Evolutionary conservation across 1,140 invertebrate genomes (phyloP).

Genomic region (Pseudoatta argentina): DNA sequence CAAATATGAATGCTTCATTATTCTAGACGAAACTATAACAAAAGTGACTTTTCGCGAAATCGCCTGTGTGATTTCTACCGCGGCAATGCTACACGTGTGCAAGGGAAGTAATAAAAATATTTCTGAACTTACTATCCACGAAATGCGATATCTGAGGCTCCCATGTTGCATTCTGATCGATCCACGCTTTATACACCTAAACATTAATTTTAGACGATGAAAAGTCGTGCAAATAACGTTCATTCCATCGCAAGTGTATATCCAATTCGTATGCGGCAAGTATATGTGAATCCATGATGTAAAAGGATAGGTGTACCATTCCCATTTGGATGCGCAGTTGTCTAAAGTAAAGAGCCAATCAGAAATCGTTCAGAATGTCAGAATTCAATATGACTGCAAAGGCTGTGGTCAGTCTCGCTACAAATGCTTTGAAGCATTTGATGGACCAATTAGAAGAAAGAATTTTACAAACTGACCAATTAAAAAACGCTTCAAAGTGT

Average conservation of each 20-base stretch:
- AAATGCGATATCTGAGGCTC: constrained; percentile 26
- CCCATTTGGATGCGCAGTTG: too few species aligned
- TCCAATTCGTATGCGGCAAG: too few species aligned
- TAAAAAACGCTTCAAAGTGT: too few species aligned
- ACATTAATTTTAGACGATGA: constrained; percentile 12
- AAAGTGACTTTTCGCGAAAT: neutral
- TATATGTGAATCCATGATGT: neutral
- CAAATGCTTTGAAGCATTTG: too few species aligned
- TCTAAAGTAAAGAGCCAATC: too few species aligned
- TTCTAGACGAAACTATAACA: neutral
- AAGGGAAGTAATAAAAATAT: neutral
- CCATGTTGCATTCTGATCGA: constrained; percentile 70
- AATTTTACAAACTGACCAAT: too few species aligned
- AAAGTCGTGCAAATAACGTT: neutral
- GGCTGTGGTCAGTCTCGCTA: too few species aligned
- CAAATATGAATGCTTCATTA: neutral
- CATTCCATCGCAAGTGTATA: neutral
- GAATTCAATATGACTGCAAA: too few species aligned
- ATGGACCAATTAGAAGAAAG: too few species aligned
- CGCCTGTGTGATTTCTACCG: constrained; percentile 1
- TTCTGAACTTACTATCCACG: constrained; percentile 70
- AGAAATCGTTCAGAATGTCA: too few species aligned
- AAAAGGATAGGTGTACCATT: too few species aligned
- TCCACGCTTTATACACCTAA: constrained; percentile 86
- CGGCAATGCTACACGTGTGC: neutral